These are phyloP conservation scores for Paracentrotus lividus DNA, from an alignment of 53 echinoderm and acorn worm species.

Conservation along the genomic window DNA sequence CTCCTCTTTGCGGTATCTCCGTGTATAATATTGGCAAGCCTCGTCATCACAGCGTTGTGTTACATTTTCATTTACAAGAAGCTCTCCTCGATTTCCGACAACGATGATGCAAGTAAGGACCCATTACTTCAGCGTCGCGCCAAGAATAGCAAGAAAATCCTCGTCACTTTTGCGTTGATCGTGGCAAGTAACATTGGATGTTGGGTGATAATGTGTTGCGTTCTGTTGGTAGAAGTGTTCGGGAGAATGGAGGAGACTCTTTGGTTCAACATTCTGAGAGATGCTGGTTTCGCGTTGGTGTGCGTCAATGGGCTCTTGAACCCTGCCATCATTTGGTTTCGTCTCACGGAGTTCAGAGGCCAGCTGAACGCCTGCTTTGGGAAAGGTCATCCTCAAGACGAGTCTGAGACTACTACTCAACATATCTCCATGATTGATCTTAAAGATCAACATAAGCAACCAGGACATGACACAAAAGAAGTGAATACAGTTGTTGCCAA, in stretches of 20 bases:
- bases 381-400: too few relatives aligned
- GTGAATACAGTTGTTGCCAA: too few relatives aligned
- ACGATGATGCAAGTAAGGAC: not conserved
- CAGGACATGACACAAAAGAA: too few relatives aligned
- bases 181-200: not conserved
- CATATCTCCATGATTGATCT: too few relatives aligned
- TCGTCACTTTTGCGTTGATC: constrained; percentile 31
- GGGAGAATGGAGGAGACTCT: not conserved
- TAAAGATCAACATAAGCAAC: too few relatives aligned
- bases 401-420: too few relatives aligned
- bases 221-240: not conserved
- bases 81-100: not conserved
- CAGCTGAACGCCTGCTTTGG: constrained; percentile 32
- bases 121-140: not conserved
- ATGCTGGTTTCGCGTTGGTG: constrained; percentile 16
- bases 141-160: constrained; percentile 1
- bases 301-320: constrained; percentile 19
- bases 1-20: not conserved
- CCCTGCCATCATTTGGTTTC: constrained; percentile 48
- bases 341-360: constrained; percentile 19
- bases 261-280: not conserved
- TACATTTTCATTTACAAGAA: constrained; percentile 47
- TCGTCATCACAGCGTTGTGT: constrained; percentile 21
- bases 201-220: constrained; percentile 52
- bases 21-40: not conserved